Evolutionary conservation across 2,113 vertebrate species (phyloP).

Genomic region (Thamnophis sirtalis): DNA sequence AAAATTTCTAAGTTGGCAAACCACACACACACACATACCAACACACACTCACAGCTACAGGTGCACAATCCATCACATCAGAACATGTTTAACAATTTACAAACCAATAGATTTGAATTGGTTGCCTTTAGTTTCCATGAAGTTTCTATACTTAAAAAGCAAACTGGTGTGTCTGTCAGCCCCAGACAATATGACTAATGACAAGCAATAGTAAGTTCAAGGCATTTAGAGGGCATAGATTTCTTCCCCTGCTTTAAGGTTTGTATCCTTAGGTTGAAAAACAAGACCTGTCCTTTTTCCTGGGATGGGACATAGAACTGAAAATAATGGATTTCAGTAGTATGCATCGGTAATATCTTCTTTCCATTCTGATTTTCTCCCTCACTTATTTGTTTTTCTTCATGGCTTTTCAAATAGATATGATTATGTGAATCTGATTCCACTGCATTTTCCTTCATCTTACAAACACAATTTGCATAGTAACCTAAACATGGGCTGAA

Average conservation of each 20-base stretch:
- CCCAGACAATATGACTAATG: background rate
- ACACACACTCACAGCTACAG: background rate
- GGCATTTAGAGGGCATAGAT: background rate
- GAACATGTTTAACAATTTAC: background rate
- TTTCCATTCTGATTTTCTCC: conserved; percentile 54
- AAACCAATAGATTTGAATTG: background rate
- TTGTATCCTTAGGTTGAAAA: background rate
- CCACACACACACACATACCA: background rate
- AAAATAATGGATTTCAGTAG: conserved; percentile 43
- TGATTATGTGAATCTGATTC: conserved; percentile 60
- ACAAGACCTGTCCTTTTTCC: conserved; percentile 18
- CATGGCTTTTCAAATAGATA: conserved; percentile 57
- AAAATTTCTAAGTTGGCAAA: background rate
- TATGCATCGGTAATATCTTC: conserved; percentile 46
- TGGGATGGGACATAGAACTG: conserved; percentile 13
- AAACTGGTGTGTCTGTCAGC: background rate
- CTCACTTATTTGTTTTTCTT: conserved; percentile 61
- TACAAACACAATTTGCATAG: conserved; percentile 58
- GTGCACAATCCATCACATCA: background rate
- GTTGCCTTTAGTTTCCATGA: background rate
- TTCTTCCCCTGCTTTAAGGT: background rate
- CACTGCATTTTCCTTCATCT: conserved; percentile 56
- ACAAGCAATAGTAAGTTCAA: background rate
- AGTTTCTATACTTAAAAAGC: background rate
- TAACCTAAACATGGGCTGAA: conserved; percentile 59